Evolutionary conservation across 2,888 invertebrate species (phyloP).

Genomic region (Digitonthophagus gazella): DNA sequence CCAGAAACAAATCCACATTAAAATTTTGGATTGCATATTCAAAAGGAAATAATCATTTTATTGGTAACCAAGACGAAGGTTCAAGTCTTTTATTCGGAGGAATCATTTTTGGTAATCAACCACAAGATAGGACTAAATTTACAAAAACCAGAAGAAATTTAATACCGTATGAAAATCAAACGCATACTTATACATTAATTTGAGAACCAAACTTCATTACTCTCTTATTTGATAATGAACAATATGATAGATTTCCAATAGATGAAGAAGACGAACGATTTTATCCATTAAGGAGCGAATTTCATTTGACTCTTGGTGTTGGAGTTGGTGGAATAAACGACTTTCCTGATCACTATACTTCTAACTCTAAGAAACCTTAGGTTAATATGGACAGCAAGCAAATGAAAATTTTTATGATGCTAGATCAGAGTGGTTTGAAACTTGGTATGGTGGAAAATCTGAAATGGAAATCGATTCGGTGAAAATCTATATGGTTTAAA

Average conservation of each 20-base stretch:
- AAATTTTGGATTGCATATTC: conserved; percentile 45
- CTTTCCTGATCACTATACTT: conserved; percentile 60
- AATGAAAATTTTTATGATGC: too few species aligned
- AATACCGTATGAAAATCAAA: conserved; percentile 48
- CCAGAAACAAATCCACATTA: conserved; percentile 13
- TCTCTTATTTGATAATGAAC: not conserved
- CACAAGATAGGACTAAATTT: conserved; percentile 48
- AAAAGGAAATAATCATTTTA: conserved; percentile 47
- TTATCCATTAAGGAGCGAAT: too few species aligned
- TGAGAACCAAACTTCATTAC: conserved; percentile 62
- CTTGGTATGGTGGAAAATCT: conserved; percentile 54
- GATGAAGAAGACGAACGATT: not conserved
- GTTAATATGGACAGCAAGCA: conserved; percentile 58
- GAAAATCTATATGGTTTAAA: conserved; percentile 49
- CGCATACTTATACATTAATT: conserved; percentile 63
- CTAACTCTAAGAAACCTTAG: conserved; percentile 64
- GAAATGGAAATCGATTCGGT: conserved; percentile 54
- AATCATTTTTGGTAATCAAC: conserved; percentile 45
- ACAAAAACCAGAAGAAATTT: conserved; percentile 35
- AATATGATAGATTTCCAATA: conserved; percentile 10
- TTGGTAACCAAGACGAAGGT: conserved; percentile 47
- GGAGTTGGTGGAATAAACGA: conserved; percentile 67
- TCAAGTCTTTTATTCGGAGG: conserved; percentile 55
- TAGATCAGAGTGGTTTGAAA: conserved; percentile 58
- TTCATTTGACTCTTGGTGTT: conserved; percentile 60